Evolutionary conservation across 2,797 vertebrate genomes (phyloP), one percentile per base, ranked within the genome.

Genomic region (Sebastes itinus): DNA sequence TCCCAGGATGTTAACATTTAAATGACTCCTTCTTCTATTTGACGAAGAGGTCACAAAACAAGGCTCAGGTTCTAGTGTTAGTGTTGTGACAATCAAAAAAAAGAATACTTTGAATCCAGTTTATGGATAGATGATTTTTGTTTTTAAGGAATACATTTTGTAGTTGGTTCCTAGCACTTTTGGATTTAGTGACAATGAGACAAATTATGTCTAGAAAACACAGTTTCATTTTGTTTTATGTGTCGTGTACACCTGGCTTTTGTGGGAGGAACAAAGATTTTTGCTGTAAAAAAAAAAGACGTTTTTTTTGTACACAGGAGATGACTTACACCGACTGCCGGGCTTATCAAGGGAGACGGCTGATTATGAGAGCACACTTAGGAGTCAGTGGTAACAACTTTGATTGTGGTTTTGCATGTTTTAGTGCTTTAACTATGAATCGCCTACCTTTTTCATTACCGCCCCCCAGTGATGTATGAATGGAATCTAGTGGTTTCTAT

Each of bases 111-210:
- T 84, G 16, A 69, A 76, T 88, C 77, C 83, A 84, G 56, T 81
- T 78, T 62, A 73, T 72, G 75, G 80, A 85, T 78, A 60, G 83
- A 84, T 75, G 18, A 46, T 76, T 81, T 52, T 82, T 79, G 72
- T 87, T 86, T 87, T 78, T 81, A 75, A 80, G 69, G 66, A 87
- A 80, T 83, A 81, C 23, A 72, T 83, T 92, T 92, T 86, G 83
- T 92, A 90, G 88, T 86, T 79, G 75, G 74, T 87, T 89, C 83
- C 80, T 82, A 91, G 93, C 94, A 95, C 95, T 93, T 95, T 96
- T 94, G 89, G 77, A 91, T 93, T 87, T 88, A 93, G 89, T 84
- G 72, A 93, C 75, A 72, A 85, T 85, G 87, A 90, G 85, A 76
- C 82, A 74, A 82, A 83, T 88, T 28, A 82, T 86, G 83, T 92